These are phyloP conservation scores for Caenorhabditis doughertyi DNA, from an alignment of 2,888 invertebrate genomes.

Conservation along the genomic window DNA sequence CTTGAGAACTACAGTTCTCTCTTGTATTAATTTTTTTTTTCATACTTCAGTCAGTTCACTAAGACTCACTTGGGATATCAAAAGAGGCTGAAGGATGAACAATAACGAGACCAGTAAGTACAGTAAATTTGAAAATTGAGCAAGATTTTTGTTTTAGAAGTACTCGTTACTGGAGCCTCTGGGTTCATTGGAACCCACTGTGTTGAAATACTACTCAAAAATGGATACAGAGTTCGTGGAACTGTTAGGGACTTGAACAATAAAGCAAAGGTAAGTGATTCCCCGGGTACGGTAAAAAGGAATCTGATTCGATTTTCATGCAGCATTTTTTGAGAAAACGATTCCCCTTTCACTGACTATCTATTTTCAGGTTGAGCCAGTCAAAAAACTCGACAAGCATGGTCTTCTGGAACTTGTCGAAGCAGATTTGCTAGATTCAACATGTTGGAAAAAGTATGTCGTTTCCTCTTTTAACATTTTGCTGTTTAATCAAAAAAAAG, in stretches of 20 bases:
- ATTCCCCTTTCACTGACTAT: neutral
- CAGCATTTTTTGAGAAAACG: too few species aligned
- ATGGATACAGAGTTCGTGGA: slow-evolving; percentile 85
- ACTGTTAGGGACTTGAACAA: slow-evolving; percentile 82
- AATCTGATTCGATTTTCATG: too few species aligned
- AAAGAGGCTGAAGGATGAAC: slow-evolving; percentile 13
- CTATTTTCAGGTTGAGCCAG: slow-evolving; percentile 66
- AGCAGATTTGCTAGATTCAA: slow-evolving; percentile 76
- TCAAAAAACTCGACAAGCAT: slow-evolving; percentile 64
- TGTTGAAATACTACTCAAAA: slow-evolving; percentile 84
- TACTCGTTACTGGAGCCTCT: slow-evolving; percentile 85
- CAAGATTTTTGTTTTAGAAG: slow-evolving; percentile 74
- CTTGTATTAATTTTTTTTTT: neutral
- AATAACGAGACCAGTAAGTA: slow-evolving; percentile 57
- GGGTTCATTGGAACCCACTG: slow-evolving; percentile 85
- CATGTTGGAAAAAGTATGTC: slow-evolving; percentile 72
- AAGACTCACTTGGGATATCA: neutral
- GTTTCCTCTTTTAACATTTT: slow-evolving; percentile 11
- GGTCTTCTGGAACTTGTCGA: slow-evolving; percentile 78
- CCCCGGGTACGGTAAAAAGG: too few species aligned
- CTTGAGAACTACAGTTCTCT: neutral
- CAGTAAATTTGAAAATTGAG: neutral
- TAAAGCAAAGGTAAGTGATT: slow-evolving; percentile 75
- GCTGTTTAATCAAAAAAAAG: too few species aligned
- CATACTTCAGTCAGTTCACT: neutral